Conservation (phyloP, 2,113 vertebrate species). For the Pleuronectes platessa region DNA sequence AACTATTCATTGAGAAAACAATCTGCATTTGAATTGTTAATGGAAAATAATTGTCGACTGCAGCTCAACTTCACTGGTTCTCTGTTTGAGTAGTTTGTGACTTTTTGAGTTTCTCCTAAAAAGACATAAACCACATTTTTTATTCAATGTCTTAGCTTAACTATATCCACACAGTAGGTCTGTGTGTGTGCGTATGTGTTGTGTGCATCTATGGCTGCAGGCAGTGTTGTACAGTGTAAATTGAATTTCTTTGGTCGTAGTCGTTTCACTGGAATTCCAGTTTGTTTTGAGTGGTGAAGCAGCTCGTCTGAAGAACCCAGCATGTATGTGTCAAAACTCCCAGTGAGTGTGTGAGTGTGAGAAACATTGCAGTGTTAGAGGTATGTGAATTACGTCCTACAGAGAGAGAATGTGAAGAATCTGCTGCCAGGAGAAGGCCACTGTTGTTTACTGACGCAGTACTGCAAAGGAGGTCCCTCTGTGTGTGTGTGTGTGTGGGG, state of each 20-base stretch:
- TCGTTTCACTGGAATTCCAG: constrained; percentile 9
- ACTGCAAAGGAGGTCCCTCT: constrained; percentile 37
- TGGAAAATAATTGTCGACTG: too few relatives aligned
- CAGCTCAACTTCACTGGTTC: too few relatives aligned
- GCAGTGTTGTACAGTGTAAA: too few relatives aligned
- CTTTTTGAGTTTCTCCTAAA: neutral
- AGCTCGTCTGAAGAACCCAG: constrained; percentile 39
- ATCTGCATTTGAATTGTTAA: too few relatives aligned
- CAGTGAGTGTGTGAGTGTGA: constrained; percentile 33
- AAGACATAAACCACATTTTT: neutral
- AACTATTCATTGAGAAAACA: too few relatives aligned
- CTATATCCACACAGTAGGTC: neutral
- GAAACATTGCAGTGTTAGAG: constrained; percentile 72
- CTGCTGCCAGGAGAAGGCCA: constrained; percentile 64
- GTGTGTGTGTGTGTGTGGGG: neutral
- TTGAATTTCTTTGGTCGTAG: neutral
- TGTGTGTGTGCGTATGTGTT: too few relatives aligned
- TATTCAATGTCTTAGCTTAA: neutral
- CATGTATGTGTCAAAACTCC: constrained; percentile 47
- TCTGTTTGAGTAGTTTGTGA: neutral
- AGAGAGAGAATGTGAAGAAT: constrained; percentile 77
- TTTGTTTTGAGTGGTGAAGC: constrained; percentile 25
- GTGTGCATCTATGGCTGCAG: too few relatives aligned
- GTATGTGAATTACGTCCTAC: constrained; percentile 79
- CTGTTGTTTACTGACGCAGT: constrained; percentile 72